A percentile compares a stretch with the other conserved stretches of the same genome.
These are phyloP conservation scores for Melinopterus prodromus DNA, from an alignment of 2,888 invertebrate species.

Conservation along the genomic window DNA sequence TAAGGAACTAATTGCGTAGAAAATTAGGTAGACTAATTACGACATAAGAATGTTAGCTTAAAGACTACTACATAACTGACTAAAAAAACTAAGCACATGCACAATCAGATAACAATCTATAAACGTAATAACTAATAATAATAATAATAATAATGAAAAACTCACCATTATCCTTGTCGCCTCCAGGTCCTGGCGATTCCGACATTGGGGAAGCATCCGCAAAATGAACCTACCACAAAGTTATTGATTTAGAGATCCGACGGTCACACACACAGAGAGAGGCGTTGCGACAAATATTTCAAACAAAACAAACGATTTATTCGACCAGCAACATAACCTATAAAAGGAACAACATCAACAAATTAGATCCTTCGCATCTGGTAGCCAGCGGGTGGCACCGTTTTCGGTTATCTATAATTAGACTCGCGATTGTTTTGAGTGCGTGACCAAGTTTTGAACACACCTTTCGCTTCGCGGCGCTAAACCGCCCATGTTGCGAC, in stretches of 20 bases:
- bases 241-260: slow-evolving; percentile 51
- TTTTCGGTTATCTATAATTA: background rate
- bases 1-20: background rate
- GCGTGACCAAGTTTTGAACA: background rate
- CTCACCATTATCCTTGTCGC: slow-evolving; percentile 55
- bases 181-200: slow-evolving; percentile 55
- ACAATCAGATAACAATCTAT: too few relatives aligned
- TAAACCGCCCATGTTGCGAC: background rate
- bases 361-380: slow-evolving; percentile 9
- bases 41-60: background rate
- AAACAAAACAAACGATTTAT: slow-evolving; percentile 11
- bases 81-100: too few relatives aligned
- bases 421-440: background rate
- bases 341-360: slow-evolving; percentile 17
- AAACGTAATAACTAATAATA: too few relatives aligned
- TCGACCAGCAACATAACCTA: slow-evolving; percentile 17
- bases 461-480: background rate
- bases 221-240: slow-evolving; percentile 69
- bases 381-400: slow-evolving; percentile 4
- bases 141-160: slow-evolving; percentile 29
- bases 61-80: background rate
- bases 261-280: slow-evolving; percentile 18
- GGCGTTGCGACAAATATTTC: slow-evolving; percentile 14
- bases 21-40: background rate
- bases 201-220: slow-evolving; percentile 67